Percentiles rank a stretch among this genome's conserved stretches.
Evolutionary conservation across 2,797 vertebrate species (phyloP).

Genomic region (Fundulus diaphanus): DNA sequence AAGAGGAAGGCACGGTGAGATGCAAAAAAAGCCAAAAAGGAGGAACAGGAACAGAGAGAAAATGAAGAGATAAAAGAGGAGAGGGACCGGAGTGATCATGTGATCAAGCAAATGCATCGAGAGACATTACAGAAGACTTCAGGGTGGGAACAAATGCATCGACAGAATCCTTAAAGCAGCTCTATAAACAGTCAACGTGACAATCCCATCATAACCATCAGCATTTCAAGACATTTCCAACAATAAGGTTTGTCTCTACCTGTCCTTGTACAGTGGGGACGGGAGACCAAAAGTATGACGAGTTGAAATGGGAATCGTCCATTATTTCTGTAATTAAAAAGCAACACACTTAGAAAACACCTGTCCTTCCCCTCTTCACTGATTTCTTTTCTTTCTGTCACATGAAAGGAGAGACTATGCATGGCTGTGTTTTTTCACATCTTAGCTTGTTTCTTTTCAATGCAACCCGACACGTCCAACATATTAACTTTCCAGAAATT

Average conservation of each 20-base stretch:
- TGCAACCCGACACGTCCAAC: slow-evolving; percentile 18
- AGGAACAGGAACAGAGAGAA: slow-evolving; percentile 36
- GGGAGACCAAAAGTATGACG: slow-evolving; percentile 99
- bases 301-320: slow-evolving; percentile 99
- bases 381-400: slow-evolving; percentile 9
- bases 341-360: slow-evolving; percentile 84
- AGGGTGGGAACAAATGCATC: slow-evolving; percentile 36
- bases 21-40: slow-evolving; percentile 54
- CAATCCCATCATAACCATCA: slow-evolving; percentile 54
- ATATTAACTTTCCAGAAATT: neutral
- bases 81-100: slow-evolving; percentile 61
- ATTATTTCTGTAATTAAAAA: slow-evolving; percentile 91
- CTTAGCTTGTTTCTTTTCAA: slow-evolving; percentile 57
- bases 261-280: slow-evolving; percentile 98
- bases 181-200: slow-evolving; percentile 38
- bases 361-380: slow-evolving; percentile 59
- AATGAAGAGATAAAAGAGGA: slow-evolving; percentile 59
- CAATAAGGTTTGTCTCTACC: slow-evolving; percentile 87
- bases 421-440: slow-evolving; percentile 54
- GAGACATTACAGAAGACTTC: slow-evolving; percentile 20
- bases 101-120: slow-evolving; percentile 40
- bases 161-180: slow-evolving; percentile 22
- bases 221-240: slow-evolving; percentile 79
- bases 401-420: slow-evolving; percentile 53
- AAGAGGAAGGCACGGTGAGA: slow-evolving; percentile 58